phyloP scores from a whole-genome alignment of 2,888 invertebrate genomes.

The Tyria jacobaeae region DNA sequence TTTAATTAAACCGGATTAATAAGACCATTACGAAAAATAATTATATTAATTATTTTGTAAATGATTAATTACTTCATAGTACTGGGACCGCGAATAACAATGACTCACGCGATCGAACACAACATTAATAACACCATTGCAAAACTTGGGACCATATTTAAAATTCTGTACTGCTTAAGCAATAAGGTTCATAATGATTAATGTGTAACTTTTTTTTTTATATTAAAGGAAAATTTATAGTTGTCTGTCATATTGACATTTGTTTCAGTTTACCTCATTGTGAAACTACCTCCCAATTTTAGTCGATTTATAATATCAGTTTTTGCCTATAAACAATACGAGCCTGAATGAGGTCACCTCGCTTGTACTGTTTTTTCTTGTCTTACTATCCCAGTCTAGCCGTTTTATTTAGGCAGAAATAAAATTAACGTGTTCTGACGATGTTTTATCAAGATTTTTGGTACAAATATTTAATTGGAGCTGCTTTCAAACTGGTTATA shows the following conservation, averaged over 20 bases:
- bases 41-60: constrained; percentile 12
- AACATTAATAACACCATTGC: constrained; percentile 22
- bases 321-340: too few relatives aligned
- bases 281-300: constrained; percentile 51
- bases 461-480: too few relatives aligned
- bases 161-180: not conserved
- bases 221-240: constrained; percentile 28
- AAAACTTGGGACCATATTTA: constrained; percentile 15
- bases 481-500: too few relatives aligned
- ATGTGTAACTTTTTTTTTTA: constrained; percentile 11
- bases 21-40: not conserved
- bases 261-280: constrained; percentile 74
- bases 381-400: too few relatives aligned
- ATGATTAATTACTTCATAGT: constrained; percentile 41
- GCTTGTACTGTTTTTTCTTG: too few relatives aligned
- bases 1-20: not conserved
- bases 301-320: constrained; percentile 57
- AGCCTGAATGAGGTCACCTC: too few relatives aligned
- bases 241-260: constrained; percentile 68
- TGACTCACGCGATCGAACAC: constrained; percentile 60
- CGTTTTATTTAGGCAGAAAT: too few relatives aligned
- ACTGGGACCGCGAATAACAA: constrained; percentile 47
- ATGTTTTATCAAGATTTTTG: too few relatives aligned
- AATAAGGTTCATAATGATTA: constrained; percentile 35
- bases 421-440: too few relatives aligned